A percentile compares a stretch with the other conserved stretches of the same genome.
phyloP scores from a whole-genome alignment of 2,888 invertebrate species.

The Papilio demoleus region DNA sequence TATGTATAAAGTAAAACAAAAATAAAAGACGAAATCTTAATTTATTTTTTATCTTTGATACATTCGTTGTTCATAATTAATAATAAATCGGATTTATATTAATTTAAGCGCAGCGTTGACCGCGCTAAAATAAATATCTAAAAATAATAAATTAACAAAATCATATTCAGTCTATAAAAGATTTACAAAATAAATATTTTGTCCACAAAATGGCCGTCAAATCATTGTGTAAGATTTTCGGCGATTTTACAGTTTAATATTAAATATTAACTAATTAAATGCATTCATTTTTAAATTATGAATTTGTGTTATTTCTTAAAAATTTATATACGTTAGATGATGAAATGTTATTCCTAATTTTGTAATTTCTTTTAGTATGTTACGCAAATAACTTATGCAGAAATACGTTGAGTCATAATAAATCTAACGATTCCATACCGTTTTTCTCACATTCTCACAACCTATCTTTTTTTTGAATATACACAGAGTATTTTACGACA shows the following conservation, averaged over 20 bases:
- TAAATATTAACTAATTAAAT: slow-evolving; percentile 8
- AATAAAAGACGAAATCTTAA: slow-evolving; percentile 27
- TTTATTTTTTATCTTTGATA: slow-evolving; percentile 44
- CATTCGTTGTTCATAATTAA: slow-evolving; percentile 46
- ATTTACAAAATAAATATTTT: slow-evolving; percentile 47
- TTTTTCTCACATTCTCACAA: not conserved
- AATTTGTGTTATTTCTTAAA: not conserved
- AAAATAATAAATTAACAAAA: slow-evolving; percentile 68
- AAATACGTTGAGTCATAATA: not conserved
- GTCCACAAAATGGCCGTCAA: slow-evolving; percentile 72
- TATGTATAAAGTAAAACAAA: slow-evolving; percentile 9
- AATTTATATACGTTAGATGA: not conserved
- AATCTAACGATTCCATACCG: not conserved
- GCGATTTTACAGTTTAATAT: slow-evolving; percentile 64
- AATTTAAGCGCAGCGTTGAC: slow-evolving; percentile 44
- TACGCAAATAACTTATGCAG: too few species aligned
- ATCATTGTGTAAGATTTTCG: slow-evolving; percentile 53
- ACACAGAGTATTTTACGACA: not conserved
- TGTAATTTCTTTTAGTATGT: too few species aligned
- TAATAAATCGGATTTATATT: slow-evolving; percentile 35
- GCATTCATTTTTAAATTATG: slow-evolving; percentile 2
- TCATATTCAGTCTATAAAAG: slow-evolving; percentile 70
- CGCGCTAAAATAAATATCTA: slow-evolving; percentile 55
- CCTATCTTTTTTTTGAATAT: not conserved
- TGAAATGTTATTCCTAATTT: too few species aligned